Conservation (phyloP, 1,140 invertebrate genomes). For the Euura saliciscinereae region DNA sequence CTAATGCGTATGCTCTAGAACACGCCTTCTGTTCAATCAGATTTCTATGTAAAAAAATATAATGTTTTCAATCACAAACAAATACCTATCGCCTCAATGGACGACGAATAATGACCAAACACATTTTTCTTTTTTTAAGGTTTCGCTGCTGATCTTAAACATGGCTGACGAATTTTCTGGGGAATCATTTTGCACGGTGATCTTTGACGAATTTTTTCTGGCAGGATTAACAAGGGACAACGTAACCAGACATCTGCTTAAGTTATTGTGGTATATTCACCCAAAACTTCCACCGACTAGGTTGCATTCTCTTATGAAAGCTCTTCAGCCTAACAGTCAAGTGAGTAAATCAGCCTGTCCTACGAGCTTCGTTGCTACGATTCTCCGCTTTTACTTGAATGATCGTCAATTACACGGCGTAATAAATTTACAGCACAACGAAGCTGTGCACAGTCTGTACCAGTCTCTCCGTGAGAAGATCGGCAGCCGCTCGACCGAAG, state of each 20-base stretch:
- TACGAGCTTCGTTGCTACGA: constrained; percentile 19
- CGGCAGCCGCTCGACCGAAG: constrained; percentile 66
- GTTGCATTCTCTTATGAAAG: constrained; percentile 83
- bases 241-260: constrained; percentile 91
- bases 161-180: constrained; percentile 91
- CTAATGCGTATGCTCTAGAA: too few relatives aligned
- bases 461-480: constrained; percentile 81
- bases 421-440: constrained; percentile 73
- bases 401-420: constrained; percentile 19
- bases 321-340: constrained; percentile 79
- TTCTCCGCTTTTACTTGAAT: too few relatives aligned
- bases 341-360: constrained; percentile 44
- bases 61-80: constrained; percentile 10
- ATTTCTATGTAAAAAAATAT: constrained; percentile 6
- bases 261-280: constrained; percentile 92
- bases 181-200: constrained; percentile 93
- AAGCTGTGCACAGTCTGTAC: constrained; percentile 82
- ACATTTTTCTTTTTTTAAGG: too few relatives aligned
- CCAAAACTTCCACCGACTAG: constrained; percentile 81
- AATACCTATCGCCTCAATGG: too few relatives aligned
- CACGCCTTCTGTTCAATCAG: too few relatives aligned
- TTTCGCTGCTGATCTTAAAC: constrained; percentile 81
- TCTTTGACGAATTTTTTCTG: constrained; percentile 97
- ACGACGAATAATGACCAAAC: too few relatives aligned
- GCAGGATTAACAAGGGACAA: constrained; percentile 87